Evolutionary conservation across 1,140 invertebrate species (phyloP).

Genomic region (Vollenhovia emeryi): DNA sequence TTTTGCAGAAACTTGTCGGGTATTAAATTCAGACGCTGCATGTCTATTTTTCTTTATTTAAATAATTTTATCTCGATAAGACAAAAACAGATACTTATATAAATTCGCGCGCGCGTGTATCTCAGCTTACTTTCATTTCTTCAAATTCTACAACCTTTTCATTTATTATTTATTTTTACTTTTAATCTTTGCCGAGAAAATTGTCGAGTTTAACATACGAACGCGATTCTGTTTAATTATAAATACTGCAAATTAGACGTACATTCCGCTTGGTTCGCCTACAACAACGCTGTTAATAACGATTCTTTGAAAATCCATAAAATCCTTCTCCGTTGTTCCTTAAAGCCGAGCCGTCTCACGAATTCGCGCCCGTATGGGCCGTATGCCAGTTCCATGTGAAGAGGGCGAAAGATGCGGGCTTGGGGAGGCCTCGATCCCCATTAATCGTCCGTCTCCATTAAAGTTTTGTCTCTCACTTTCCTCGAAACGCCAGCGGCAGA

Average conservation of each 20-base stretch:
- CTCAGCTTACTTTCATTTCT: not conserved
- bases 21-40: not conserved
- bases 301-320: constrained; percentile 23
- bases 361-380: constrained; percentile 65
- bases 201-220: not conserved
- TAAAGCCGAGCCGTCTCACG: constrained; percentile 1
- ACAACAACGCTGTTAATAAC: constrained; percentile 1
- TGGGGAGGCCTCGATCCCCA: constrained; percentile 55
- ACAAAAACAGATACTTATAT: not conserved
- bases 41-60: no score
- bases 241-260: not conserved
- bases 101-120: not conserved
- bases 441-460: constrained; percentile 56
- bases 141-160: not conserved
- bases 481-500: constrained; percentile 39
- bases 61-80: no score
- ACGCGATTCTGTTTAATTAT: not conserved
- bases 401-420: constrained; percentile 60
- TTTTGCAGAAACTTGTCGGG: no score
- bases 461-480: constrained; percentile 49
- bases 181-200: not conserved
- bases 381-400: constrained; percentile 44
- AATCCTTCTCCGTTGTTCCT: not conserved
- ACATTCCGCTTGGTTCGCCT: not conserved
- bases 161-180: not conserved